Evolutionary conservation across 2,797 vertebrate species (phyloP), one percentile per base, ranked within the genome.

Genomic region (Characodon lateralis): DNA sequence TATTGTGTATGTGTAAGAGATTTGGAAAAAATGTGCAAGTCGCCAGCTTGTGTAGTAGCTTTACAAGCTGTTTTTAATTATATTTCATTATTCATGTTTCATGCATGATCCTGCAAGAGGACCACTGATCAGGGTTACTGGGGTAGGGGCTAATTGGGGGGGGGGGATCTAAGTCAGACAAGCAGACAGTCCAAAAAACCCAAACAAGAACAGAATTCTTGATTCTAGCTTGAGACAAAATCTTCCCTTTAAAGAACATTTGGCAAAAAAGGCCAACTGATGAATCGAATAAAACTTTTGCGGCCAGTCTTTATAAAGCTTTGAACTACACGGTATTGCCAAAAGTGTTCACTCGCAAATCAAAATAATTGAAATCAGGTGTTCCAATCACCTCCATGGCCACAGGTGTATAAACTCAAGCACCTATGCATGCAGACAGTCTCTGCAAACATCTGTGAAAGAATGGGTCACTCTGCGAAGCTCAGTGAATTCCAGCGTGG

Each of bases 11-110:
- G 46, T 76, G 78, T 66, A 75, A 72, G 75, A 39, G 43, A 55
- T 56, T 55, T 26, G 12, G 51, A 41, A 58, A 75, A 63, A 81
- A 69, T 92, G 90, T 90, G 88, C 81, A 79, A 81, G 77, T 89
- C 72, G 72, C 90, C 86, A 83, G 90, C 89, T 89, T 91, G 87
- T 90, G 85, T 73, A 84, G 90, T 89, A 88, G 89, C 90, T 85
- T 73, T 83, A 82, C 91, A 90, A 90, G 89, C 93, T 92, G 90
- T 88, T 92, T 59, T 92, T 93, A 87, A 91, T 92, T 90, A 91
- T 88, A 91, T 93, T 93, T 92, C 91, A 91, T 94, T 93, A 93
- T 93, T 94, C 88, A 93, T 93, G 89, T 94, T 93, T 92, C 87
- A 93, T 90, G 89, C 90, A 88, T 91, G 92, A 84, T 93, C 88